phyloP scores from a whole-genome alignment of 2,797 vertebrate genomes.

The Epinephelus malabaricus region DNA sequence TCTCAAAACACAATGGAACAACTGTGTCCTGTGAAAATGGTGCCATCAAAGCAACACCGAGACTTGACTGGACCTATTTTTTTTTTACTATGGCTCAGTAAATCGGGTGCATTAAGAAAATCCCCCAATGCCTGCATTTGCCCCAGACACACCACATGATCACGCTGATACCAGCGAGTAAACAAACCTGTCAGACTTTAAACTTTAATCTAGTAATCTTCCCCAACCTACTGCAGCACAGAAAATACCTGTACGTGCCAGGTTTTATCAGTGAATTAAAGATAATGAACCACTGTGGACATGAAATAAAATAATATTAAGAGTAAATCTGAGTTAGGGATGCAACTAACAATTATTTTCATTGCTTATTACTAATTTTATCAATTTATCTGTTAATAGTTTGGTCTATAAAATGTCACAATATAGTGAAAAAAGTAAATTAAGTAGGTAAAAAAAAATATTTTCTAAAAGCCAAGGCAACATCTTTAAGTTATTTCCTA shows the following conservation, averaged over 20 bases:
- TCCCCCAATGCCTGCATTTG: neutral
- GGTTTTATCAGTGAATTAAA: neutral
- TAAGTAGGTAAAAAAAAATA: too few relatives aligned
- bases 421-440: neutral
- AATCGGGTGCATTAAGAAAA: conserved; percentile 22
- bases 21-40: neutral
- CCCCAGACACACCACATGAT: conserved; percentile 8
- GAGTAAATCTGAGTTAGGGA: neutral
- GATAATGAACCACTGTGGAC: neutral
- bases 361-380: neutral
- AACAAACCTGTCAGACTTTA: conserved; percentile 62
- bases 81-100: neutral
- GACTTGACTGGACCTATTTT: neutral
- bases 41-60: neutral
- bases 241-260: neutral
- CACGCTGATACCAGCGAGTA: conserved; percentile 6
- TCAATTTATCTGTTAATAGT: neutral
- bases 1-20: neutral
- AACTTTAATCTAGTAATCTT: conserved; percentile 25
- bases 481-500: neutral
- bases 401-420: neutral
- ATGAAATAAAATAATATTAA: neutral
- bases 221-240: neutral
- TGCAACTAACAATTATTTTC: neutral
- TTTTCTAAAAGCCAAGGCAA: neutral